A percentile compares a stretch with the other conserved stretches of the same genome.
These are phyloP conservation scores for Artemia sp. DNA, from an alignment of 2,888 invertebrate species.

Conservation along the genomic window DNA sequence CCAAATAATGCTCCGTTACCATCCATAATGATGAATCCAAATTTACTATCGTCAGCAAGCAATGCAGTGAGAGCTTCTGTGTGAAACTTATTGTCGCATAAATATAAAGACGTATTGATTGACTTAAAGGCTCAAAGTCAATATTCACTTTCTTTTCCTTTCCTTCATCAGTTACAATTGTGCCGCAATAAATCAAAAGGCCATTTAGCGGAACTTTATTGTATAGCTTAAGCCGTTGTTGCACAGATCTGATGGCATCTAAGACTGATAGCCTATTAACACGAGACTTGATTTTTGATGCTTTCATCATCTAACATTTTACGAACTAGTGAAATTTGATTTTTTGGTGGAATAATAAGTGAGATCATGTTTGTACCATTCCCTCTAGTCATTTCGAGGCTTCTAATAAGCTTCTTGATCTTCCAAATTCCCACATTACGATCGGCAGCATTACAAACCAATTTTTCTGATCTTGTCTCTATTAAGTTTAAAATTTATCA, in stretches of 20 bases:
- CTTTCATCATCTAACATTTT: slow-evolving; percentile 99
- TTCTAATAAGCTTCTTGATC: slow-evolving; percentile 98
- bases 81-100: slow-evolving; percentile 98
- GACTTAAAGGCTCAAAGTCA: slow-evolving; percentile 99
- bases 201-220: slow-evolving; percentile 99
- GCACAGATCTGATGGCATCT: slow-evolving; percentile 98
- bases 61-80: slow-evolving; percentile 89
- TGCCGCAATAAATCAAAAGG: slow-evolving; percentile 98
- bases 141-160: slow-evolving; percentile 99
- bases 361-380: slow-evolving; percentile 99
- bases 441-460: no score
- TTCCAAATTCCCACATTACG: slow-evolving; percentile 99
- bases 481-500: no score
- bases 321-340: slow-evolving; percentile 96
- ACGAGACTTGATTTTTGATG: slow-evolving; percentile 97
- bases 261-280: slow-evolving; percentile 96
- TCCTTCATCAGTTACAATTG: slow-evolving; percentile 98
- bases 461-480: no score
- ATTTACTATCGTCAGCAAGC: slow-evolving; percentile 96
- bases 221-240: slow-evolving; percentile 94
- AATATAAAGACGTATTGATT: slow-evolving; percentile 95
- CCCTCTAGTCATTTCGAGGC: slow-evolving; percentile 95
- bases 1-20: slow-evolving; percentile 99
- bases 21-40: slow-evolving; percentile 38
- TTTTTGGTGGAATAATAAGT: slow-evolving; percentile 96